These are phyloP conservation scores for Pinna nobilis DNA, from an alignment of 1,140 invertebrate genomes.

Conservation along the genomic window DNA sequence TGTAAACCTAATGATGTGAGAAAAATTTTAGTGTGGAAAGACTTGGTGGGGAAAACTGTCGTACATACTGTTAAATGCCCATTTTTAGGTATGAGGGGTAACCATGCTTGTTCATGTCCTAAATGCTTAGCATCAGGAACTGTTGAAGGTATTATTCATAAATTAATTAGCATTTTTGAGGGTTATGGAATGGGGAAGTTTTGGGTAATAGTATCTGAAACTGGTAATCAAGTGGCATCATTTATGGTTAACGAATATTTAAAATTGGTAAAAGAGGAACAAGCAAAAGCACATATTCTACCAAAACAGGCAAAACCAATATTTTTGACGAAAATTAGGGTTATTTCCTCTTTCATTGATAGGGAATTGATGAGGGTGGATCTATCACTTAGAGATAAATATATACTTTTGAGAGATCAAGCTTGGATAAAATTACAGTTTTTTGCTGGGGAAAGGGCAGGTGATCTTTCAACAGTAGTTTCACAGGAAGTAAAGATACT, in stretches of 20 bases:
- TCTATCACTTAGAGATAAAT: constrained; percentile 6
- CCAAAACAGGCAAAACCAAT: constrained; percentile 39
- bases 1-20: constrained; percentile 10
- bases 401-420: constrained; percentile 36
- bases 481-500: constrained; percentile 32
- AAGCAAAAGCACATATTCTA: constrained; percentile 29
- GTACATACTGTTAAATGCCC: constrained; percentile 22
- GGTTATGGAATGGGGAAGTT: constrained; percentile 14
- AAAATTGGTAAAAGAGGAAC: constrained; percentile 29
- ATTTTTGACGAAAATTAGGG: constrained; percentile 18
- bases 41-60: constrained; percentile 24
- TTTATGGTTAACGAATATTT: constrained; percentile 15
- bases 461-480: constrained; percentile 24
- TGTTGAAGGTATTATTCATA: constrained; percentile 11
- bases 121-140: neutral
- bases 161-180: constrained; percentile 20
- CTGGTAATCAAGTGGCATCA: constrained; percentile 19
- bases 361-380: constrained; percentile 1
- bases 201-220: neutral
- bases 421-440: constrained; percentile 37
- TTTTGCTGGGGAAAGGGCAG: constrained; percentile 38
- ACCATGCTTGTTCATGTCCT: neutral
- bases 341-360: constrained; percentile 6
- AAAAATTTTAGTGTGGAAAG: constrained; percentile 38
- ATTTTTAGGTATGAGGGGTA: constrained; percentile 3